A percentile compares a stretch with the other conserved stretches of the same genome.
Conservation (phyloP, 2,797 vertebrate genomes). For the Pseudotriccus pelzelni region DNA sequence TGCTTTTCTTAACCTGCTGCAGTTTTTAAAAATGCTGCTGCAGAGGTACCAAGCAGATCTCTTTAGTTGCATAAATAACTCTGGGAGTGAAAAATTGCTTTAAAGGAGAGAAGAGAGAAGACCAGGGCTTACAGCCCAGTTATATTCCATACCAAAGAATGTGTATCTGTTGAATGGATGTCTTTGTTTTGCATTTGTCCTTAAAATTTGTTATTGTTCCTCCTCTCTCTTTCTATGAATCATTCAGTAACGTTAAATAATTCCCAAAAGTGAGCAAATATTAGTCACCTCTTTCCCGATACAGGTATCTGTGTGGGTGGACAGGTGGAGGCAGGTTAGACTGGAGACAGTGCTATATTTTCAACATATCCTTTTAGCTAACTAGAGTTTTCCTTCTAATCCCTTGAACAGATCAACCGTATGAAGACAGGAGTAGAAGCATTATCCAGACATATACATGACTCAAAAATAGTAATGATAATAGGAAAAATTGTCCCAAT, state of each 20-base stretch:
- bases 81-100: neutral
- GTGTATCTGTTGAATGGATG: neutral
- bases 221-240: slow-evolving; percentile 8
- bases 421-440: neutral
- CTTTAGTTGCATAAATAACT: neutral
- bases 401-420: neutral
- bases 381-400: slow-evolving; percentile 43
- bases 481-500: neutral
- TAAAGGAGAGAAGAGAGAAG: neutral
- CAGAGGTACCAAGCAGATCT: neutral
- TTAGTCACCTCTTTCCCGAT: slow-evolving; percentile 44
- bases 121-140: neutral
- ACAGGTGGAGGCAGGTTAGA: slow-evolving; percentile 55
- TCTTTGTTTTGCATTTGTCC: slow-evolving; percentile 4
- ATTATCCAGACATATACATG: slow-evolving; percentile 42
- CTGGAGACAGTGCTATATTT: slow-evolving; percentile 14
- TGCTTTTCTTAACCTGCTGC: neutral
- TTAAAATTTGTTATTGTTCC: neutral
- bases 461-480: slow-evolving; percentile 1
- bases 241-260: slow-evolving; percentile 13
- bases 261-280: slow-evolving; percentile 30
- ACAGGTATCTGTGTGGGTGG: neutral
- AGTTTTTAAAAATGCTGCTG: neutral
- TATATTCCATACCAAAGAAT: neutral
- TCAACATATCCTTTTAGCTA: neutral